Conservation (phyloP, 2,888 invertebrate species). For the Anorthoa munda region DNA sequence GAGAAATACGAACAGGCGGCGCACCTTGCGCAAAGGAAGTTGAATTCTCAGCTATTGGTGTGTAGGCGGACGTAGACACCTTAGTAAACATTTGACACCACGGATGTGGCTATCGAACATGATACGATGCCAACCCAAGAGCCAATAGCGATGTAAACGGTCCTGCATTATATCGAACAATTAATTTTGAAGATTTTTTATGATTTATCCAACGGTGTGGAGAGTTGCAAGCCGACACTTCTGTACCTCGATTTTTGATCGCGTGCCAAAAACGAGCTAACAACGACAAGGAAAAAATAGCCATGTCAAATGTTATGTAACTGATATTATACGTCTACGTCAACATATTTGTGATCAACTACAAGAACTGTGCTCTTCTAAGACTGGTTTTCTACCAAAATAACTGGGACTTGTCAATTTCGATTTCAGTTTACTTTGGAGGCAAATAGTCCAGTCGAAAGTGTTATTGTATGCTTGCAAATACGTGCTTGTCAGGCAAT, state of each 20-base stretch:
- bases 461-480: slow-evolving; percentile 17
- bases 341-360: slow-evolving; percentile 69
- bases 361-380: slow-evolving; percentile 39
- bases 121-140: slow-evolving; percentile 49
- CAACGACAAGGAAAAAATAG: slow-evolving; percentile 88
- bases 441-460: slow-evolving; percentile 23
- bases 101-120: slow-evolving; percentile 71
- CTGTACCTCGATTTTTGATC: slow-evolving; percentile 81
- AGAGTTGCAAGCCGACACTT: slow-evolving; percentile 72
- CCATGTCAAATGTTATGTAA: slow-evolving; percentile 84
- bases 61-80: slow-evolving; percentile 63
- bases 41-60: slow-evolving; percentile 45
- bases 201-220: slow-evolving; percentile 60
- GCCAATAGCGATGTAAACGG: slow-evolving; percentile 24
- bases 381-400: slow-evolving; percentile 45
- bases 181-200: slow-evolving; percentile 42
- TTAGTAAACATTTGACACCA: slow-evolving; percentile 72
- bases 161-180: slow-evolving; percentile 34
- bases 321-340: slow-evolving; percentile 71
- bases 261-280: slow-evolving; percentile 84
- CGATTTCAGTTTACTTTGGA: slow-evolving; percentile 24
- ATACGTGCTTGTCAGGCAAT: background rate
- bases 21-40: slow-evolving; percentile 56
- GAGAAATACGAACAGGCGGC: slow-evolving; percentile 44
- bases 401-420: slow-evolving; percentile 38